Evolutionary conservation across 2,797 vertebrate species (phyloP).

Genomic region (Urocyon cinereoargenteus): DNA sequence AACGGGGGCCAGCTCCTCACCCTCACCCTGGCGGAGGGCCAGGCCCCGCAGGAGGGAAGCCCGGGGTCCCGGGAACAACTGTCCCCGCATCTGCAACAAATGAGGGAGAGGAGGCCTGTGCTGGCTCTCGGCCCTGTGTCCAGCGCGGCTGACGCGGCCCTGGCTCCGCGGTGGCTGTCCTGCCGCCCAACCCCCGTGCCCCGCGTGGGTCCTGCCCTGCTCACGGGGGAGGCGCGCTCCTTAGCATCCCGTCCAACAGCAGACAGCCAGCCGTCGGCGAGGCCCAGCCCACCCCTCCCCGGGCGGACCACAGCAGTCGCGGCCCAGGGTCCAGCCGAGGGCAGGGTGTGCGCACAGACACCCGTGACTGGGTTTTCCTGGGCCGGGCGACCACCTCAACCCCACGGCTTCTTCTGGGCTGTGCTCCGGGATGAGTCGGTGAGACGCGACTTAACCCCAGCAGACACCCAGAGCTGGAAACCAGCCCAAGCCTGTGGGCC

Average conservation of each 20-base stretch:
- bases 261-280: rapidly evolving
- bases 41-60: background rate
- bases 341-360: slow-evolving; percentile 69
- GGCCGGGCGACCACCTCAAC: slow-evolving; percentile 65
- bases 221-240: rapidly evolving
- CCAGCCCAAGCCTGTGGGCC: slow-evolving; percentile 45
- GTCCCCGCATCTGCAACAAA: too few relatives aligned
- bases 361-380: slow-evolving; percentile 67
- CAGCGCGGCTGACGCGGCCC: background rate
- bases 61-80: too few relatives aligned
- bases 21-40: background rate
- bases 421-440: slow-evolving; percentile 67
- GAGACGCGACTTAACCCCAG: slow-evolving; percentile 71
- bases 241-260: background rate
- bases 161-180: background rate
- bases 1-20: background rate
- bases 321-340: background rate
- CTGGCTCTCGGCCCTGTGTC: background rate
- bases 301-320: rapidly evolving
- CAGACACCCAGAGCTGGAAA: slow-evolving; percentile 52
- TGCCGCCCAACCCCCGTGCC: rapidly evolving
- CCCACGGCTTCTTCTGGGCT: slow-evolving; percentile 72
- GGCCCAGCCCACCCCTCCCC: background rate
- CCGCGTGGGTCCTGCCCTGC: background rate
- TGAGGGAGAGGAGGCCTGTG: too few relatives aligned